Evolutionary conservation across 2,113 vertebrate species (phyloP).

Genomic region (Gasterosteus aculeatus): DNA sequence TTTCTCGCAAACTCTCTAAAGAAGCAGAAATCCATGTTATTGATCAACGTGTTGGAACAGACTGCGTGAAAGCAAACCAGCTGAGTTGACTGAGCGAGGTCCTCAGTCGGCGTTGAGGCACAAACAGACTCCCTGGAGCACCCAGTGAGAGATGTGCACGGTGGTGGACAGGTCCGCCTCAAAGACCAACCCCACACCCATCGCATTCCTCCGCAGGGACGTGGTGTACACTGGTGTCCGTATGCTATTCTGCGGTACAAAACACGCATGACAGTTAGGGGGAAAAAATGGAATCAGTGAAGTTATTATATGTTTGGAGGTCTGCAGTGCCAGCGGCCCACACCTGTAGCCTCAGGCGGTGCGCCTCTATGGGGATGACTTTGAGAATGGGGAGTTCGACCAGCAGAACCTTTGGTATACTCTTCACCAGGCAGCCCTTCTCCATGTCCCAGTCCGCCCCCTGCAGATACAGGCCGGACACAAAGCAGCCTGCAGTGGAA

Average conservation of each 20-base stretch:
- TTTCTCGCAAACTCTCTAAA: not conserved
- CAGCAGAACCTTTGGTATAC: constrained; percentile 88
- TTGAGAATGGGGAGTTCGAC: constrained; percentile 89
- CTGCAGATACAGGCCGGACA: constrained; percentile 92
- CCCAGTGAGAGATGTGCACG: constrained; percentile 92
- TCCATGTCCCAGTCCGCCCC: constrained; percentile 92
- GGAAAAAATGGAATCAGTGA: not conserved
- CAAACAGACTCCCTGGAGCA: constrained; percentile 92
- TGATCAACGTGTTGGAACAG: not conserved
- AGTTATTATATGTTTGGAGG: not conserved
- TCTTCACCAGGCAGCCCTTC: constrained; percentile 83
- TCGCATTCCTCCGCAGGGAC: constrained; percentile 89
- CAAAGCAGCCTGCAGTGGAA: constrained; percentile 85
- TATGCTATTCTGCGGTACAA: constrained; percentile 85
- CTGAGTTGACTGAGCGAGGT: not conserved
- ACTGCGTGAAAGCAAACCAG: not conserved
- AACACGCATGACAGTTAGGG: not conserved
- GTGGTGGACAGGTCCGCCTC: constrained; percentile 91
- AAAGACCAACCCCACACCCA: constrained; percentile 92
- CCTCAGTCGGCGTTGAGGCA: constrained; percentile 87
- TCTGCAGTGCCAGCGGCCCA: rapidly evolving
- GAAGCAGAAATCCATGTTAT: not conserved
- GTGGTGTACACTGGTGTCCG: constrained; percentile 95
- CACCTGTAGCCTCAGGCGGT: constrained; percentile 89
- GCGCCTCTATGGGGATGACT: constrained; percentile 88